A percentile compares a stretch with the other conserved stretches of the same genome.
Conservation (phyloP, 2,113 vertebrate species). For the Morone saxatilis region DNA sequence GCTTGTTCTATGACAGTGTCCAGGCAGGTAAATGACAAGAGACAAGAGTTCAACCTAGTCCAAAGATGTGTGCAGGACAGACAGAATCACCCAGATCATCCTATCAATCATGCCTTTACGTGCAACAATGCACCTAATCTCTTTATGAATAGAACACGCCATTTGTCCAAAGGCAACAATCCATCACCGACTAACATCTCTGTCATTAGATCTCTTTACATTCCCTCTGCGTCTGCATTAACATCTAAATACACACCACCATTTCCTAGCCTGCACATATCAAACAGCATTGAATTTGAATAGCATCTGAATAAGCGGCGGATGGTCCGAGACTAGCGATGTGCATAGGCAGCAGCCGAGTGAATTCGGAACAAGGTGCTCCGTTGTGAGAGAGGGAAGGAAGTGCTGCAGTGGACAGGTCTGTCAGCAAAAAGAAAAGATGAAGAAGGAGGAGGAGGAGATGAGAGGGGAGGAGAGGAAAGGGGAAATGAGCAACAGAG, state of each 20-base stretch:
- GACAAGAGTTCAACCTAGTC: slow-evolving; percentile 25
- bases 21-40: slow-evolving; percentile 16
- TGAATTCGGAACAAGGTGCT: slow-evolving; percentile 65
- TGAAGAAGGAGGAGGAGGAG: slow-evolving; percentile 38
- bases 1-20: not conserved
- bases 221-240: slow-evolving; percentile 47
- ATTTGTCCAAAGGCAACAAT: slow-evolving; percentile 60
- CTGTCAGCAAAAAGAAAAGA: slow-evolving; percentile 54
- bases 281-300: slow-evolving; percentile 55
- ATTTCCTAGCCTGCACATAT: slow-evolving; percentile 32
- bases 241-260: slow-evolving; percentile 46
- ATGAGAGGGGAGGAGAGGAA: slow-evolving; percentile 42
- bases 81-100: not conserved
- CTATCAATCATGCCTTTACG: too few relatives aligned
- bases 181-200: slow-evolving; percentile 41
- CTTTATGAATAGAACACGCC: slow-evolving; percentile 25
- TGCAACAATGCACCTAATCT: slow-evolving; percentile 5
- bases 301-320: slow-evolving; percentile 43
- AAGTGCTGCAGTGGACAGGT: slow-evolving; percentile 67
- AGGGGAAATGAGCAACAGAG: slow-evolving; percentile 66
- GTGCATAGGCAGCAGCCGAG: slow-evolving; percentile 36
- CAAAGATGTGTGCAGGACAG: not conserved
- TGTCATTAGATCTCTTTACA: slow-evolving; percentile 22
- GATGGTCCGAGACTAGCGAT: slow-evolving; percentile 52
- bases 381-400: slow-evolving; percentile 33